These are phyloP conservation scores for Diprion similis DNA, from an alignment of 1,140 invertebrate genomes.

Conservation along the genomic window DNA sequence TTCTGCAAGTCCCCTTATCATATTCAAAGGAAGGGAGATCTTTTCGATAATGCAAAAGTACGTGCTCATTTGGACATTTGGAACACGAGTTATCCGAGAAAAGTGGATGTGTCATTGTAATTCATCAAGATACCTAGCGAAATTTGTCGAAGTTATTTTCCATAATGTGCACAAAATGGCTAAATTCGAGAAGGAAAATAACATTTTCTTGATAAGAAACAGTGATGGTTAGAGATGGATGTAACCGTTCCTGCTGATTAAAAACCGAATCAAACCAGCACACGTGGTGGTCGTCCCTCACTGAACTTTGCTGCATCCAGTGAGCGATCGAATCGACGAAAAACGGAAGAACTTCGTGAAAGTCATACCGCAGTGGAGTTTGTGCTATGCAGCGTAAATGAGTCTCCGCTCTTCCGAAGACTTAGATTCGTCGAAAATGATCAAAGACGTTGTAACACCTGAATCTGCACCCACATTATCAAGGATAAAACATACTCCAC, in stretches of 20 bases:
- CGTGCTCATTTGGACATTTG: no score
- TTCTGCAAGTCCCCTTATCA: no score
- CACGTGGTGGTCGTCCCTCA: slow-evolving; percentile 26
- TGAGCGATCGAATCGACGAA: slow-evolving; percentile 37
- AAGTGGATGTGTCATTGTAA: no score
- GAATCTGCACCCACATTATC: background rate
- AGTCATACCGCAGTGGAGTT: slow-evolving; percentile 23
- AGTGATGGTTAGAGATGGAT: no score
- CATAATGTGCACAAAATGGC: no score
- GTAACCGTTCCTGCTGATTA: background rate
- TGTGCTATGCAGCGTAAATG: slow-evolving; percentile 36
- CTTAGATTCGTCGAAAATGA: slow-evolving; percentile 30
- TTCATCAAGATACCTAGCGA: no score
- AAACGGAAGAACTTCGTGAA: slow-evolving; percentile 37
- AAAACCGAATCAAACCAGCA: slow-evolving; percentile 26
- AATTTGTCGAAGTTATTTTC: no score
- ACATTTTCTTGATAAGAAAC: background rate
- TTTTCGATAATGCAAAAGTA: no score
- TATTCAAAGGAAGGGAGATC: no score
- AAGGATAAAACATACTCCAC: background rate
- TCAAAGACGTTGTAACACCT: background rate
- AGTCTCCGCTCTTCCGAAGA: slow-evolving; percentile 22
- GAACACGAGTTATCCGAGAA: no score
- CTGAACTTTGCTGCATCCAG: slow-evolving; percentile 31
- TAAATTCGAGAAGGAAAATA: background rate